phyloP scores from a whole-genome alignment of 2,888 invertebrate species.

The Merodon equestris region DNA sequence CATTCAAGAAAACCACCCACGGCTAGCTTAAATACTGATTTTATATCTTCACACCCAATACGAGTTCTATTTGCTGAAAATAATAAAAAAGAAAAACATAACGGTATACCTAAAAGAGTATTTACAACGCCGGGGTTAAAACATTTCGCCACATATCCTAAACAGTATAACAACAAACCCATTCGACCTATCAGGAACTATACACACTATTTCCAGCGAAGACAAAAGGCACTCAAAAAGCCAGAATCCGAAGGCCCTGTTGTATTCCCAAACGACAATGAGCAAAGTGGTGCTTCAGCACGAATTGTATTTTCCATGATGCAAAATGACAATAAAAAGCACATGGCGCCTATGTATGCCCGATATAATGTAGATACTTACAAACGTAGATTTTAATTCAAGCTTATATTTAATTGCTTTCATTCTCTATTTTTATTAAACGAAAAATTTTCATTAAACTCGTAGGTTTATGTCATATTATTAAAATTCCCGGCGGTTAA shows the following conservation, averaged over 20 bases:
- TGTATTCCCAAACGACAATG: conserved; percentile 68
- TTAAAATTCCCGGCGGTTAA: too few species aligned
- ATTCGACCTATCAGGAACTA: conserved; percentile 72
- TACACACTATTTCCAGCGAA: conserved; percentile 75
- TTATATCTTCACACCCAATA: conserved; percentile 71
- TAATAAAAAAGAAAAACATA: conserved; percentile 3
- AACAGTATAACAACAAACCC: conserved; percentile 64
- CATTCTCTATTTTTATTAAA: not conserved
- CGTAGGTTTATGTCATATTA: too few species aligned
- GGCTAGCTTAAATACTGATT: conserved; percentile 71
- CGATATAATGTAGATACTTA: conserved; percentile 63
- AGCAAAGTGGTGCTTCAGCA: conserved; percentile 75
- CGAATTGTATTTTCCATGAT: conserved; percentile 76
- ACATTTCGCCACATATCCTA: conserved; percentile 76
- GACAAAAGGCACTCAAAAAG: conserved; percentile 72
- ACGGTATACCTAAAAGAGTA: conserved; percentile 74
- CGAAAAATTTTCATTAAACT: too few species aligned
- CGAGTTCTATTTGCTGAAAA: conserved; percentile 14
- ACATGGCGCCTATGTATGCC: conserved; percentile 76
- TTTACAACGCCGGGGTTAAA: conserved; percentile 80
- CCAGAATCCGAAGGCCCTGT: conserved; percentile 64
- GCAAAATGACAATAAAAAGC: conserved; percentile 75
- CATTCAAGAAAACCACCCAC: conserved; percentile 53
- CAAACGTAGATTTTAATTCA: conserved; percentile 54
- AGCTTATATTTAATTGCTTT: not conserved